These are phyloP conservation scores for Stegana nigrithorax DNA, from an alignment of 2,888 invertebrate genomes.

Conservation along the genomic window DNA sequence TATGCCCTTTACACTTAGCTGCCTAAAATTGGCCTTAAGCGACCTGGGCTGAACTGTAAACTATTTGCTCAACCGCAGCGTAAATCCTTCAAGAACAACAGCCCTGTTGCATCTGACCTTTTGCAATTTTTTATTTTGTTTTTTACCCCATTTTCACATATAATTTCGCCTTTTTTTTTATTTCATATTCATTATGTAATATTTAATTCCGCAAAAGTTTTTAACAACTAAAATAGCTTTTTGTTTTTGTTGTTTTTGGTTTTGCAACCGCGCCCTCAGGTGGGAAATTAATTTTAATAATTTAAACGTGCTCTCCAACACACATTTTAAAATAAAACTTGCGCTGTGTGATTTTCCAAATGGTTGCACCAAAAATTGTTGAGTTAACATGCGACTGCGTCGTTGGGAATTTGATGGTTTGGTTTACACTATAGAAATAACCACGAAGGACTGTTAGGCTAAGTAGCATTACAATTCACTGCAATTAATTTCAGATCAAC, in stretches of 20 bases:
- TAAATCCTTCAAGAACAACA: not conserved
- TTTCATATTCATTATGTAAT: not conserved
- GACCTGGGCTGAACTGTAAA: too few species aligned
- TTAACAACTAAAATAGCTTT: constrained; percentile 3
- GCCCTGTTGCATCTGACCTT: not conserved
- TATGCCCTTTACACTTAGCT: too few species aligned
- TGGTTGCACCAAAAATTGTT: not conserved
- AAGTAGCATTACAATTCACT: too few species aligned
- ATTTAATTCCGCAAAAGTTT: constrained; percentile 1
- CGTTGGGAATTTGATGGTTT: too few species aligned
- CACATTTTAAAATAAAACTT: not conserved
- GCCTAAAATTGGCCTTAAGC: not conserved
- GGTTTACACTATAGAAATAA: too few species aligned
- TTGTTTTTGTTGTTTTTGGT: not conserved
- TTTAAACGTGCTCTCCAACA: constrained; percentile 4
- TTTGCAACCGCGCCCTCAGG: constrained; percentile 5
- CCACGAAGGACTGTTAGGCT: too few species aligned
- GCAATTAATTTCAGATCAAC: too few species aligned
- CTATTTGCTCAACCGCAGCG: not conserved
- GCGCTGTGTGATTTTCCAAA: not conserved
- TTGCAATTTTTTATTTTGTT: not conserved
- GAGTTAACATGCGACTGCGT: too few species aligned
- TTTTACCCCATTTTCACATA: too few species aligned
- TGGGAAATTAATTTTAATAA: constrained; percentile 15
- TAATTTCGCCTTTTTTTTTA: not conserved